phyloP scores from a whole-genome alignment of 2,797 vertebrate species.

The Melanotaenia maccullochi region DNA sequence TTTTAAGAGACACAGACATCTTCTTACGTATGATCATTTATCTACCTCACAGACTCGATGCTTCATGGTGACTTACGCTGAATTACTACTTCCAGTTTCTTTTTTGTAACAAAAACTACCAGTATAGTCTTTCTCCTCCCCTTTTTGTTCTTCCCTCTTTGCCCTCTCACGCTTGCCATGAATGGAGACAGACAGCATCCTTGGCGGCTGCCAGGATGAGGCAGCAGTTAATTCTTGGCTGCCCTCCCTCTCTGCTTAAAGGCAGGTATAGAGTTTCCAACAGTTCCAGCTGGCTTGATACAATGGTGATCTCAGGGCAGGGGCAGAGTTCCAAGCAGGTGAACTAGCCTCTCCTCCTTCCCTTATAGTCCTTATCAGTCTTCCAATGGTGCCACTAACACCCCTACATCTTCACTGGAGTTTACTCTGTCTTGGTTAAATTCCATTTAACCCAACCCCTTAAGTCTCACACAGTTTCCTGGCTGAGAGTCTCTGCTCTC shows the following conservation, averaged over 20 bases:
- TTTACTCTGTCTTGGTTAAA: constrained; percentile 58
- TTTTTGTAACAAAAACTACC: constrained; percentile 55
- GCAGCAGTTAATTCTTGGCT: constrained; percentile 87
- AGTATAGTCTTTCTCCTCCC: constrained; percentile 35
- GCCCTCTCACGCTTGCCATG: constrained; percentile 70
- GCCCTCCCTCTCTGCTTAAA: constrained; percentile 83
- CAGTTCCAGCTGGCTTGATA: constrained; percentile 83
- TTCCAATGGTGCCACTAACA: constrained; percentile 52
- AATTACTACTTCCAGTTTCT: constrained; percentile 38
- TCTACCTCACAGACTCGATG: constrained; percentile 22
- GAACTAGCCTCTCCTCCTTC: constrained; percentile 71
- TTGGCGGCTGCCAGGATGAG: constrained; percentile 82
- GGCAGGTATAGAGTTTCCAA: constrained; percentile 85
- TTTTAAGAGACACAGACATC: constrained; percentile 41
- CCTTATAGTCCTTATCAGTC: constrained; percentile 57
- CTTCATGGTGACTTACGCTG: constrained; percentile 27
- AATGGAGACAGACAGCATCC: constrained; percentile 83
- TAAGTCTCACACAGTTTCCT: constrained; percentile 57
- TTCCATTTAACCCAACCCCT: constrained; percentile 42
- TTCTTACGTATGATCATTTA: constrained; percentile 42
- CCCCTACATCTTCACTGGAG: constrained; percentile 40
- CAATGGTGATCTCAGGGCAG: constrained; percentile 80
- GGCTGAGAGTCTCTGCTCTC: constrained; percentile 44
- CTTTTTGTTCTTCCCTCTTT: constrained; percentile 52
- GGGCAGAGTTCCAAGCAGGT: constrained; percentile 80